Conservation (phyloP, 2,888 invertebrate genomes). For the Petrophora chlorosata region DNA sequence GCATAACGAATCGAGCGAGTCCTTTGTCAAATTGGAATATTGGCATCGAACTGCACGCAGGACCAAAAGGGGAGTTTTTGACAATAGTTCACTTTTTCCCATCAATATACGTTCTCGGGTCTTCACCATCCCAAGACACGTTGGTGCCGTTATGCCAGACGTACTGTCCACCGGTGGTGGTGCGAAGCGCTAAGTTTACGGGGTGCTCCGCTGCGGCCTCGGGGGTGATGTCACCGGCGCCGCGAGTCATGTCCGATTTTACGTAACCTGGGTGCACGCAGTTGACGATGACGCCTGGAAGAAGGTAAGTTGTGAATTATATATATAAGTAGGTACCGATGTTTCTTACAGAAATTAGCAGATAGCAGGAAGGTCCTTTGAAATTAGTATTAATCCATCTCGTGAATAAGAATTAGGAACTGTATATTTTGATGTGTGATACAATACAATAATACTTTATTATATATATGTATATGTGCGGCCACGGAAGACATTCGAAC, state of each 20-base stretch:
- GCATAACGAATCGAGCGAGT: too few species aligned
- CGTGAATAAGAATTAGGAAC: too few species aligned
- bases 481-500: too few species aligned
- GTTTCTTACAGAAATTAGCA: too few species aligned
- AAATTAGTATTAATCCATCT: too few species aligned
- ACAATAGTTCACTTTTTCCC: slow-evolving; percentile 38
- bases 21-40: not conserved
- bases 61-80: not conserved
- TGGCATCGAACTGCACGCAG: not conserved
- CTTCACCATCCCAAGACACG: slow-evolving; percentile 70
- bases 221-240: slow-evolving; percentile 58
- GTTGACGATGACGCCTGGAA: slow-evolving; percentile 63
- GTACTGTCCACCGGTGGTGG: slow-evolving; percentile 51
- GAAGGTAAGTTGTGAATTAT: not conserved
- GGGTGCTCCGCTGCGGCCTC: slow-evolving; percentile 54
- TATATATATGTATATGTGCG: too few species aligned
- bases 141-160: slow-evolving; percentile 62
- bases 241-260: slow-evolving; percentile 71
- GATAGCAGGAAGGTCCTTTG: too few species aligned
- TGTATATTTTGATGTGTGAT: too few species aligned
- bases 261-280: slow-evolving; percentile 77
- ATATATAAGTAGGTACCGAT: too few species aligned
- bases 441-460: too few species aligned
- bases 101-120: slow-evolving; percentile 69
- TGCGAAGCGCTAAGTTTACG: slow-evolving; percentile 47